Evolutionary conservation across 30 jellyfish, hydroid and myxozoan species (phyloP).

Genomic region (Aurelia aurita): DNA sequence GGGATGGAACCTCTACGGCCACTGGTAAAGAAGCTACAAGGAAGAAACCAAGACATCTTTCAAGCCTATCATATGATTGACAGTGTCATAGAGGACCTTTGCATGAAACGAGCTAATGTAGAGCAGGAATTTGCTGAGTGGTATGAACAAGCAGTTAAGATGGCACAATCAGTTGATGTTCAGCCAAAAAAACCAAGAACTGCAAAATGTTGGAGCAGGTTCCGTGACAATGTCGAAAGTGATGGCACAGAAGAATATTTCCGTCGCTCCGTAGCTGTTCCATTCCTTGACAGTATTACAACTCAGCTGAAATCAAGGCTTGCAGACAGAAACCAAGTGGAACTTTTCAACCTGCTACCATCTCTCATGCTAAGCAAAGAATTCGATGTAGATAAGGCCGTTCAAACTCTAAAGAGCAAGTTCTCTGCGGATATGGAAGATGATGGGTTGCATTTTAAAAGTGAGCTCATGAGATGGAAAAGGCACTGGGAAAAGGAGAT

Average conservation of each 20-base stretch:
- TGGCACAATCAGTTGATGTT: constrained; percentile 39
- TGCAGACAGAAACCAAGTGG: constrained; percentile 56
- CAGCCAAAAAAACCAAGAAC: constrained; percentile 39
- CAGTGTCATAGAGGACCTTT: constrained; percentile 30
- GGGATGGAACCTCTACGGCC: constrained; percentile 59
- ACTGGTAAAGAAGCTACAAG: constrained; percentile 49
- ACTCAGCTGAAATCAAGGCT: constrained; percentile 47
- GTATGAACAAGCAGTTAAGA: constrained; percentile 49
- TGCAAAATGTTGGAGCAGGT: constrained; percentile 44
- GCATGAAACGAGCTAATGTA: constrained; percentile 32
- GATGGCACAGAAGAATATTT: constrained; percentile 48
- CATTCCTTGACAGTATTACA: constrained; percentile 49
- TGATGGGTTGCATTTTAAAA: constrained; percentile 40
- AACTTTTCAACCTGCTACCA: constrained; percentile 33
- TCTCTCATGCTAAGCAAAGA: constrained; percentile 47
- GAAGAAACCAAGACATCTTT: constrained; percentile 56
- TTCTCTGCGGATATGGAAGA: constrained; percentile 41
- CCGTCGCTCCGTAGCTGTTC: constrained; percentile 60
- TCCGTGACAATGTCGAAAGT: constrained; percentile 40
- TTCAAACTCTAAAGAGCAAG: constrained; percentile 30
- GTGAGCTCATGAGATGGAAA: constrained; percentile 47
- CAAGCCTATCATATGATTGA: constrained; percentile 63
- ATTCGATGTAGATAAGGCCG: constrained; percentile 34
- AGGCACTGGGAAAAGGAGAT: constrained; percentile 57
- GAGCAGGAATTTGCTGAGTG: constrained; percentile 46